Conservation (phyloP, 2,888 invertebrate genomes). For the Globia sparganii region DNA sequence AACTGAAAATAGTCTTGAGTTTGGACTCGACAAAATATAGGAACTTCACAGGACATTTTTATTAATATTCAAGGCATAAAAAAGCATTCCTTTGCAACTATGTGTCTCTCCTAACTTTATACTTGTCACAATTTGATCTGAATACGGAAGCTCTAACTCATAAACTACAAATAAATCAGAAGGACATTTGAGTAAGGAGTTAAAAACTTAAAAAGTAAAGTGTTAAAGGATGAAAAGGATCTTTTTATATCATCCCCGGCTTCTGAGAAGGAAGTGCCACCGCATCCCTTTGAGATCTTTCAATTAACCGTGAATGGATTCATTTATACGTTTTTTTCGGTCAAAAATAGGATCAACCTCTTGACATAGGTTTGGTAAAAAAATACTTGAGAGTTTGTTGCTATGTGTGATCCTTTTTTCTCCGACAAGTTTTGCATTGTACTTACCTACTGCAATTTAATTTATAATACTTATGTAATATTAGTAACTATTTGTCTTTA, state of each 20-base stretch:
- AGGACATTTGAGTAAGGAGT: conserved; percentile 62
- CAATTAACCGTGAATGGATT: conserved; percentile 65
- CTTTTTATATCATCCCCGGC: conserved; percentile 69
- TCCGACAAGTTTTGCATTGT: not conserved
- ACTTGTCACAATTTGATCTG: conserved; percentile 16
- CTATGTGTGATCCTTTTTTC: no score
- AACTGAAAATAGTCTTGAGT: not conserved
- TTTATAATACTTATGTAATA: not conserved
- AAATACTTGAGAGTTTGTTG: not conserved
- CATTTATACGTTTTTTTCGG: conserved; percentile 45
- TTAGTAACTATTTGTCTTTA: not conserved
- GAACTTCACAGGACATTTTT: not conserved
- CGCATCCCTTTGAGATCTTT: conserved; percentile 62
- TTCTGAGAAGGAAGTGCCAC: conserved; percentile 79
- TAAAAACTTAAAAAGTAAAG: conserved; percentile 56
- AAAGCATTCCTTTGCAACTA: not conserved
- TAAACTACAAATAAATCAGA: conserved; percentile 61
- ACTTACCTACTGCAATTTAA: not conserved
- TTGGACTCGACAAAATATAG: not conserved
- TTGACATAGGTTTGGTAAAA: conserved; percentile 26
- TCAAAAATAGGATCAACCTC: conserved; percentile 40
- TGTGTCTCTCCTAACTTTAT: conserved; percentile 1
- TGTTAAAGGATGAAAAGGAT: conserved; percentile 61
- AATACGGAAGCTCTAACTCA: conserved; percentile 62
- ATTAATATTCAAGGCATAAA: not conserved